Evolutionary conservation across 2,797 vertebrate species (phyloP), one percentile per base, ranked within the genome.

Genomic region (Telmatherina bonti): DNA sequence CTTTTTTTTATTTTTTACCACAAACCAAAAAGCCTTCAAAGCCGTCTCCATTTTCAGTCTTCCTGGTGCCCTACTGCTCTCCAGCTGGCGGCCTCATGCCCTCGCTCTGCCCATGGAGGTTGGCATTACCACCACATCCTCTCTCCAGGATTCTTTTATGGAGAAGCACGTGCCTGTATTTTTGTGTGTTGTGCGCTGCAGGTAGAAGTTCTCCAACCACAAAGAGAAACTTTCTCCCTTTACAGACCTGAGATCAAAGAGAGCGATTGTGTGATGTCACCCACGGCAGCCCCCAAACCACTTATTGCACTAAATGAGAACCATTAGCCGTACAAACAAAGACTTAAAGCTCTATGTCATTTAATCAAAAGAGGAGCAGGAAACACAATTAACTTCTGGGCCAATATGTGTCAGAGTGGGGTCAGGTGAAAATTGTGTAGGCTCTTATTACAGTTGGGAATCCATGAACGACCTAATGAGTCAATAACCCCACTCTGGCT

Each of bases 361-460:
- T 86, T 91, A 89, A 93, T 93, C 86, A 93, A 81, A 93, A 91
- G 85, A 77, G 35, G 80, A 90, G 87, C 88, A 93, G 92, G 93
- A 93, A 93, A 84, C 77, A 85, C 80, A 94, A 93, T 94, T 91
- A 94, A 91, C 91, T 88, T 86, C 65, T 84, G 89, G 84, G 88
- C 83, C 86, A 81, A 64, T 78, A 87, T 74, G 89, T 92, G 90
- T 90, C 91, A 89, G 76, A 82, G 79, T 47, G 63, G 77, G 91
- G 90, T 92, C 89, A 91, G 74, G 69, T 55, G 76, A 4, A 58
- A 80, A 81, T 60, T 2, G n/a, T 38, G 55, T 66, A 16, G 63
- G 71, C 85, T 90, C 85, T 85, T 72, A 47, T 92, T 93, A 83
- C 88, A 83, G 76, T 56, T 26, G 26, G 35, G 57, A 61, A 84